Conservation (phyloP, 2,888 invertebrate species). For the Polydrusus cervinus region DNA sequence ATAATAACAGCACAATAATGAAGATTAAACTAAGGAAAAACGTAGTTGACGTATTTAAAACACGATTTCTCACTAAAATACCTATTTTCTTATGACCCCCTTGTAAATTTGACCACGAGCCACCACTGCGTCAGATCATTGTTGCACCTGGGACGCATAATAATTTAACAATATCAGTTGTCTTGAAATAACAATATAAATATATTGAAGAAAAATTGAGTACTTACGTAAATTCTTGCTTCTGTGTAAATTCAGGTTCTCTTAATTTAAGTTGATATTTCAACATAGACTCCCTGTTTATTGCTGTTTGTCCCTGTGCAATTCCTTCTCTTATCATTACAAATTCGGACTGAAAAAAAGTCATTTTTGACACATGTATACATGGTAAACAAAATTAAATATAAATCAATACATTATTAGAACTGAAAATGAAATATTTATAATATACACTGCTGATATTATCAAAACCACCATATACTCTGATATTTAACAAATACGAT, state of each 20-base stretch:
- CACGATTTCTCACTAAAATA: too few species aligned
- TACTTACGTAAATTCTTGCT: constrained; percentile 77
- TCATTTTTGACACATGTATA: constrained; percentile 33
- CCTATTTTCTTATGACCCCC: too few species aligned
- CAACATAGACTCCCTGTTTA: constrained; percentile 82
- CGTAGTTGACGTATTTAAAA: too few species aligned
- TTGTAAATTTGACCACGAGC: too few species aligned
- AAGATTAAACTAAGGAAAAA: too few species aligned
- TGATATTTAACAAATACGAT: constrained; percentile 34
- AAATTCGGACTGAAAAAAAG: constrained; percentile 71
- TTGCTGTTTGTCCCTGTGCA: constrained; percentile 73
- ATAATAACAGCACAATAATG: too few species aligned
- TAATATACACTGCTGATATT: neutral
- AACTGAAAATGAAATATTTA: neutral
- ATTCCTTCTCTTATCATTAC: constrained; percentile 76
- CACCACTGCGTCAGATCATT: too few species aligned
- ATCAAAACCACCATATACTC: neutral
- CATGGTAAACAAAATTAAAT: constrained; percentile 15
- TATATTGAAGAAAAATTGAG: neutral
- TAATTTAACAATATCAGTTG: too few species aligned
- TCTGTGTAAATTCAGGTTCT: constrained; percentile 82
- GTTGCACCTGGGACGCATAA: too few species aligned
- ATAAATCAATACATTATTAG: neutral
- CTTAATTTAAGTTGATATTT: constrained; percentile 85
- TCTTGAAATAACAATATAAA: neutral